A percentile compares a stretch with the other conserved stretches of the same genome.
These are phyloP conservation scores for Carapus acus DNA, from an alignment of 2,797 vertebrate species.

Conservation along the genomic window DNA sequence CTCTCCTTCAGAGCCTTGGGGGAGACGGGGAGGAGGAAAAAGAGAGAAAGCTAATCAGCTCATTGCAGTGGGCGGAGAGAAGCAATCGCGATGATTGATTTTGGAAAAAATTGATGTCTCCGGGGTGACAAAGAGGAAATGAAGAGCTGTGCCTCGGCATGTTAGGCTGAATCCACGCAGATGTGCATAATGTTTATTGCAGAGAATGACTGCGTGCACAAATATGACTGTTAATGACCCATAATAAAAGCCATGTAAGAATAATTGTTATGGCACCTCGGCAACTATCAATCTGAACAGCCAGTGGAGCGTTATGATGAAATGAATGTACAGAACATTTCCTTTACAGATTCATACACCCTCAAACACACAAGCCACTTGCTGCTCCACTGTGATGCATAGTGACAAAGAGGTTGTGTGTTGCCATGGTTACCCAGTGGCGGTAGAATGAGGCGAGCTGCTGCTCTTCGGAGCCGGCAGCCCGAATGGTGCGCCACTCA, in stretches of 20 bases:
- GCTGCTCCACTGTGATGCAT: constrained; percentile 25
- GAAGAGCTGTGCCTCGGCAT: no score
- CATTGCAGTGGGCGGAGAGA: neutral
- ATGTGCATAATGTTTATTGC: no score
- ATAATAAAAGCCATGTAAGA: constrained; percentile 62
- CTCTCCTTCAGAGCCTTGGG: constrained; percentile 96
- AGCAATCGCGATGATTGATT: neutral
- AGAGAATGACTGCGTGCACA: constrained; percentile 34
- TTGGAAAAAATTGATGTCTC: neutral
- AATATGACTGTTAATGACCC: constrained; percentile 51
- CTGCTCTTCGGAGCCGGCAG: constrained; percentile 77
- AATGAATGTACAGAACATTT: no score
- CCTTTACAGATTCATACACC: no score
- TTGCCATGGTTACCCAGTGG: constrained; percentile 83
- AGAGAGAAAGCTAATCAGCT: constrained; percentile 24
- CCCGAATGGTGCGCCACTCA: constrained; percentile 85
- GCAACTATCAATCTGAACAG: no score
- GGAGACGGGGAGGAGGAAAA: constrained; percentile 12
- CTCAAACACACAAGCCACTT: constrained; percentile 1
- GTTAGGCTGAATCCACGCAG: no score
- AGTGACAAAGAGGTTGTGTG: constrained; percentile 41
- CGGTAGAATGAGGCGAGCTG: constrained; percentile 90
- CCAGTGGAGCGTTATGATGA: no score
- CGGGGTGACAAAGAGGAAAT: constrained; percentile 10
- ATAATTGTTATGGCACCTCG: no score